These are phyloP conservation scores for Dicroscelio sp. DNA, from an alignment of 2,888 invertebrate genomes.

Conservation along the genomic window DNA sequence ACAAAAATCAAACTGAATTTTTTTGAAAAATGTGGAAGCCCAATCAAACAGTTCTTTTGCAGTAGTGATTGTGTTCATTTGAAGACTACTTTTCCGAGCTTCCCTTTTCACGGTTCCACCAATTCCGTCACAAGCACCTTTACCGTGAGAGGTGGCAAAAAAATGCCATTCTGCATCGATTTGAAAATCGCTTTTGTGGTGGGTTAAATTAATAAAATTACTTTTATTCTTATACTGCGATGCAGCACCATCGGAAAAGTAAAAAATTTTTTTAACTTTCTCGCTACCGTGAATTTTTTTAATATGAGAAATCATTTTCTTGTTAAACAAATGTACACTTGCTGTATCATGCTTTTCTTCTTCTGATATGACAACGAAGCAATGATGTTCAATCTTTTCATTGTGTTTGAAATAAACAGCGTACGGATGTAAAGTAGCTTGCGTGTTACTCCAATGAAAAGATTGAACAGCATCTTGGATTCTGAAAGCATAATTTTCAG, in stretches of 20 bases:
- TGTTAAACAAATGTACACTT: conserved; percentile 24
- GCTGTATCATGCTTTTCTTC: conserved; percentile 38
- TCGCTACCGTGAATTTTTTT: not conserved
- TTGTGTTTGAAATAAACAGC: not conserved
- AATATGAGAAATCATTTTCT: conserved; percentile 30
- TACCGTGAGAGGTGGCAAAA: conserved; percentile 52
- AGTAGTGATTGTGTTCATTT: conserved; percentile 3
- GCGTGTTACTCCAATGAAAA: conserved; percentile 18
- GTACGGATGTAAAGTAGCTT: conserved; percentile 25
- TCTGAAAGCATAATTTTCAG: conserved; percentile 2
- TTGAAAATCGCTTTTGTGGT: conserved; percentile 49
- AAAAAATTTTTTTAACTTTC: conserved; percentile 36
- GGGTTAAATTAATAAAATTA: conserved; percentile 39
- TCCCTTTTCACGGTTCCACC: conserved; percentile 49
- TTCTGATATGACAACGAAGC: conserved; percentile 24
- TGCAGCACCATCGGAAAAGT: conserved; percentile 43
- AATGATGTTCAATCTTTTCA: conserved; percentile 2
- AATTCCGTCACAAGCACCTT: conserved; percentile 45
- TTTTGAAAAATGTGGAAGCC: conserved; percentile 13
- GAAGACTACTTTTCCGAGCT: conserved; percentile 40
- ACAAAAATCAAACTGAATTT: conserved; percentile 23
- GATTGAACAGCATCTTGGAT: conserved; percentile 28
- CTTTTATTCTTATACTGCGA: conserved; percentile 50
- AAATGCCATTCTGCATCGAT: conserved; percentile 56
- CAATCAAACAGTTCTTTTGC: conserved; percentile 28